phyloP scores from a whole-genome alignment of 2,888 invertebrate species.

The Pollenia amentaria region DNA sequence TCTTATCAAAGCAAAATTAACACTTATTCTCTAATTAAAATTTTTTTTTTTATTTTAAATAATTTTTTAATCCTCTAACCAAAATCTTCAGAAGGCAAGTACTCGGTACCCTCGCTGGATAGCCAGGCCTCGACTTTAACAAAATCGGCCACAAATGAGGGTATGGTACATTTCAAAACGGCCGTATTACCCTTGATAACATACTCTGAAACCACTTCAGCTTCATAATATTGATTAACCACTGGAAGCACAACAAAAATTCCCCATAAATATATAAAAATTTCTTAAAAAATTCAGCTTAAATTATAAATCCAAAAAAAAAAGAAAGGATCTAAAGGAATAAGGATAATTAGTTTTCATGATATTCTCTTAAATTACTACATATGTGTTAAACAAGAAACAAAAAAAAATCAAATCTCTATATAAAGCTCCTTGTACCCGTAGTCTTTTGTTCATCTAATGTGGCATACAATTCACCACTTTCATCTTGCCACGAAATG shows the following conservation, averaged over 20 bases:
- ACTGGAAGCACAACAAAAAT: slow-evolving; percentile 86
- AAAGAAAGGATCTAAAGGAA: slow-evolving; percentile 33
- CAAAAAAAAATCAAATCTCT: slow-evolving; percentile 17
- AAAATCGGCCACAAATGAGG: slow-evolving; percentile 95
- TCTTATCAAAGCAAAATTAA: not conserved
- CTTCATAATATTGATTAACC: slow-evolving; percentile 94
- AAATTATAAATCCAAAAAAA: slow-evolving; percentile 39
- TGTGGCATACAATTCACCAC: slow-evolving; percentile 82
- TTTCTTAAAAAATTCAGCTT: slow-evolving; percentile 6
- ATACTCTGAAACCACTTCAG: slow-evolving; percentile 95
- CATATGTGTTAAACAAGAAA: not conserved
- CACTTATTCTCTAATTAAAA: slow-evolving; percentile 15
- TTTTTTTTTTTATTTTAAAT: not conserved
- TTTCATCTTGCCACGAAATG: slow-evolving; percentile 89
- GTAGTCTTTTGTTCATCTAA: slow-evolving; percentile 80
- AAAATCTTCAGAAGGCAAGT: slow-evolving; percentile 89
- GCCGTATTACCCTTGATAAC: slow-evolving; percentile 95
- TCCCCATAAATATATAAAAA: not conserved
- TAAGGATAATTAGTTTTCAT: slow-evolving; percentile 37
- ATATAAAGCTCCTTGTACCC: slow-evolving; percentile 54
- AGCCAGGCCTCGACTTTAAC: slow-evolving; percentile 94
- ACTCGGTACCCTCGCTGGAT: slow-evolving; percentile 88
- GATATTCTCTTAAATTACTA: not conserved
- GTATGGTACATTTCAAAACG: slow-evolving; percentile 94
- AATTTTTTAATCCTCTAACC: slow-evolving; percentile 85